Evolutionary conservation across 1,140 invertebrate species (phyloP), one percentile per base, ranked within the genome.

Genomic region (Acromyrmex heyeri): DNA sequence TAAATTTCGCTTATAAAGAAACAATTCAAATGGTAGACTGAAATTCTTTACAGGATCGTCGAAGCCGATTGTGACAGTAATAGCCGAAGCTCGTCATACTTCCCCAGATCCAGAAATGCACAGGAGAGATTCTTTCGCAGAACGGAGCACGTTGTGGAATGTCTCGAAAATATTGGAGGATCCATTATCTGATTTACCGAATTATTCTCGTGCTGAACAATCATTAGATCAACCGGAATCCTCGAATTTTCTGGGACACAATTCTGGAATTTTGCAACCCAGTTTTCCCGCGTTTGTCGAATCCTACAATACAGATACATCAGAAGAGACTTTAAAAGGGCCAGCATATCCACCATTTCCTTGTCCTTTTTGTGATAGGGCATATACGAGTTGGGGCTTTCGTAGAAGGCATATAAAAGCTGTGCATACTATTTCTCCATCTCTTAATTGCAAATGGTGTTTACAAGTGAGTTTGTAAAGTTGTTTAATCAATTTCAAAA

Each of bases 371-470:
- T 97, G 96, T 91, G 96, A 96, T 10, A 95, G 96, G 69, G 95
- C 96, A 0, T 97, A 97, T 93, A 96, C 96, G 72, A 96, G 96
- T 65, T 97, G 96, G 96, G 96, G 96, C 0, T 97, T 97, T 85
- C 93, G 96, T 21, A 93, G 96, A 87, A 94, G 96, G 65, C 96
- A 97, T 92, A 96, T 97, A 55, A 97, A 97, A 91, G 96, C 96
- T 16, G 95, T 96, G 75, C 96, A 97, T 92, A 95, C 96, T 10
- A 95, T 91, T 24, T 93, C 91, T 91, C 96, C 86, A 90, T 96
- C 95, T 65, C 94, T 96, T 50, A 95, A 95, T 24, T 96, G 96
- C 92, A 96, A 96, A 89, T 96, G 96, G 96, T 96, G 96, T 86
- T 94, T 95, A 69, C 92, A 93, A 91, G 92, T 94, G 55, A 55